Conservation (phyloP, 2,888 invertebrate species). For the Drosophila ezoana region DNA sequence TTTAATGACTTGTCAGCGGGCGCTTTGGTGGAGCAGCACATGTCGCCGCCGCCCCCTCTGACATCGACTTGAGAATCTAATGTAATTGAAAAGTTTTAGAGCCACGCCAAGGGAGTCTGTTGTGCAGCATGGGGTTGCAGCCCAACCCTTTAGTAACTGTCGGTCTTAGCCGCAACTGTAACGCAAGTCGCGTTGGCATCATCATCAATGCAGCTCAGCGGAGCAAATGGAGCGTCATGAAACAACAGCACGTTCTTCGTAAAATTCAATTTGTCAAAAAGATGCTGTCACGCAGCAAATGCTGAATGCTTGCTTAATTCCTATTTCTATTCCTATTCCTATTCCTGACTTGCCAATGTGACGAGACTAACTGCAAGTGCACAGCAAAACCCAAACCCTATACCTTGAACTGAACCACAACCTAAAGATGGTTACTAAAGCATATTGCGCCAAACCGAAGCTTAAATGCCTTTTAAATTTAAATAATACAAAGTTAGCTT, state of each 20-base stretch:
- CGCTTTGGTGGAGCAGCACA: constrained; percentile 60
- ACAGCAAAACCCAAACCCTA: constrained; percentile 8
- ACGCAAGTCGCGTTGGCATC: constrained; percentile 32
- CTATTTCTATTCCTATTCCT: constrained; percentile 32
- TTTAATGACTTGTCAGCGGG: constrained; percentile 78
- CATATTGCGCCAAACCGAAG: constrained; percentile 8
- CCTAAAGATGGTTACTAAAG: constrained; percentile 10
- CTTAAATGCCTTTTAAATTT: constrained; percentile 3
- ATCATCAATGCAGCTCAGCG: constrained; percentile 52
- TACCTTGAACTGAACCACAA: constrained; percentile 7
- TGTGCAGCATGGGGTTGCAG: neutral
- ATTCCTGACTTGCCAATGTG: constrained; percentile 37
- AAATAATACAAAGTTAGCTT: neutral
- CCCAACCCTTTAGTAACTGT: constrained; percentile 16
- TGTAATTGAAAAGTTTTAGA: constrained; percentile 76
- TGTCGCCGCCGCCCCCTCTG: constrained; percentile 33
- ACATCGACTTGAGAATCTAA: constrained; percentile 67
- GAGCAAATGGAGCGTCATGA: constrained; percentile 68
- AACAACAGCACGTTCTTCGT: constrained; percentile 74
- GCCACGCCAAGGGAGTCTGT: constrained; percentile 30
- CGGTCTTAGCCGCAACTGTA: constrained; percentile 56
- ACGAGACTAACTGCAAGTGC: constrained; percentile 29
- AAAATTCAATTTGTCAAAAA: constrained; percentile 81
- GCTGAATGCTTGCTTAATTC: constrained; percentile 79
- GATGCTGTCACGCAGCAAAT: constrained; percentile 76